phyloP scores from a whole-genome alignment of 1,140 invertebrate genomes.

The Saccostrea echinata region DNA sequence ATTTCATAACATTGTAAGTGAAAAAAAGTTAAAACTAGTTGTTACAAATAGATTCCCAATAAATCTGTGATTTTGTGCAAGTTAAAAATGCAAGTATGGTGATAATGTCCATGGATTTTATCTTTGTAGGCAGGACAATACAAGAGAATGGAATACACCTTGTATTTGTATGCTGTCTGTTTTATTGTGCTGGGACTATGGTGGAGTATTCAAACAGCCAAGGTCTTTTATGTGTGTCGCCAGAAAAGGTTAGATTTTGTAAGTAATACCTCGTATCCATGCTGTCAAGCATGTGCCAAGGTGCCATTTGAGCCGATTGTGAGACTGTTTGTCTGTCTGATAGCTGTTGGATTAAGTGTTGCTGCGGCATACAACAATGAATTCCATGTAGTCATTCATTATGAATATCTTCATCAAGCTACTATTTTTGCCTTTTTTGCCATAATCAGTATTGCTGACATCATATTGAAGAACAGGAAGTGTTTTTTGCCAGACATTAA shows the following conservation, averaged over 20 bases:
- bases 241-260: conserved; percentile 57
- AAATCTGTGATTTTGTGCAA: no score
- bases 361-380: conserved; percentile 24
- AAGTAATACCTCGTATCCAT: conserved; percentile 58
- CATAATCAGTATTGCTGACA: conserved; percentile 59
- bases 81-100: no score
- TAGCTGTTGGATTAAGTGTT: conserved; percentile 38
- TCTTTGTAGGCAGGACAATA: no score
- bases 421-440: conserved; percentile 63
- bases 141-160: no score
- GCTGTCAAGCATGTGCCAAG: conserved; percentile 50
- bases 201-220: conserved; percentile 64
- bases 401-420: conserved; percentile 49
- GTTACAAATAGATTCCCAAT: no score
- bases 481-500: conserved; percentile 59
- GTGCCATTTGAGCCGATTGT: conserved; percentile 60
- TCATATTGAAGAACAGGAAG: conserved; percentile 54
- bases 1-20: no score
- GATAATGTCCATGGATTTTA: no score
- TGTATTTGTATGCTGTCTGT: background rate
- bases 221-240: conserved; percentile 57
- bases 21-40: no score
- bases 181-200: conserved; percentile 61
- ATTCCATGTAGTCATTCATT: background rate
- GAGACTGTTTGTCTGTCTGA: conserved; percentile 52